phyloP scores from a whole-genome alignment of 2,888 invertebrate species.

The Listrodromus nycthemerus region DNA sequence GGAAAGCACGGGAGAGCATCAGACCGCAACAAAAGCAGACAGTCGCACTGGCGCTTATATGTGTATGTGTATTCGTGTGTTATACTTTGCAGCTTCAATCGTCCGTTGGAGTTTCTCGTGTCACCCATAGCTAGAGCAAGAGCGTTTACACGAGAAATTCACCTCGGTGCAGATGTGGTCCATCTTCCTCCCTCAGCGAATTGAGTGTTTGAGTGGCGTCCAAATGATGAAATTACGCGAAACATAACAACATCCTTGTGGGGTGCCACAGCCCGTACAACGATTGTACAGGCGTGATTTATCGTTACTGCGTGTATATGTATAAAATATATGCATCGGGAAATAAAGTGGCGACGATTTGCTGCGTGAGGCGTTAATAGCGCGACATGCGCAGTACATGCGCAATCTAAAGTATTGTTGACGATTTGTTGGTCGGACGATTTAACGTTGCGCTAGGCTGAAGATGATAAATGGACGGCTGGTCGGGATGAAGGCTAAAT shows the following conservation, averaged over 20 bases:
- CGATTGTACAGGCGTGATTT: neutral
- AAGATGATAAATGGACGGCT: neutral
- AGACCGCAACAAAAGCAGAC: slow-evolving; percentile 46
- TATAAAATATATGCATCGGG: slow-evolving; percentile 38
- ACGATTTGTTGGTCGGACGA: neutral
- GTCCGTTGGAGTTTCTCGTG: slow-evolving; percentile 40
- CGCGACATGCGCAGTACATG: neutral
- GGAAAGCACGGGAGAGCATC: slow-evolving; percentile 21
- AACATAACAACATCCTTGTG: slow-evolving; percentile 76
- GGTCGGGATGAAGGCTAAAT: neutral
- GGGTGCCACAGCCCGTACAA: slow-evolving; percentile 18
- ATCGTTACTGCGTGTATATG: slow-evolving; percentile 27
- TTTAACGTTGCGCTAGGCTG: neutral
- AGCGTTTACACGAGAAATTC: neutral
- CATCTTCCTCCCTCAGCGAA: slow-evolving; percentile 65
- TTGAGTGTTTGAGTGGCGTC: slow-evolving; percentile 76
- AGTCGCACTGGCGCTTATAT: neutral
- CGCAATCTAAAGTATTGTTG: neutral
- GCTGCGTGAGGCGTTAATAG: slow-evolving; percentile 36
- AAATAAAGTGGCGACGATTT: slow-evolving; percentile 59
- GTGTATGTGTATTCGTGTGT: neutral
- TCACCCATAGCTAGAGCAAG: slow-evolving; percentile 17
- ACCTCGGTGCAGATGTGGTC: neutral
- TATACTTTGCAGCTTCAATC: slow-evolving; percentile 49
- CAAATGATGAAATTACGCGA: slow-evolving; percentile 77